Evolutionary conservation across 2,113 vertebrate genomes (phyloP), one percentile per base, ranked within the genome.

Genomic region (Orycteropus afer): DNA sequence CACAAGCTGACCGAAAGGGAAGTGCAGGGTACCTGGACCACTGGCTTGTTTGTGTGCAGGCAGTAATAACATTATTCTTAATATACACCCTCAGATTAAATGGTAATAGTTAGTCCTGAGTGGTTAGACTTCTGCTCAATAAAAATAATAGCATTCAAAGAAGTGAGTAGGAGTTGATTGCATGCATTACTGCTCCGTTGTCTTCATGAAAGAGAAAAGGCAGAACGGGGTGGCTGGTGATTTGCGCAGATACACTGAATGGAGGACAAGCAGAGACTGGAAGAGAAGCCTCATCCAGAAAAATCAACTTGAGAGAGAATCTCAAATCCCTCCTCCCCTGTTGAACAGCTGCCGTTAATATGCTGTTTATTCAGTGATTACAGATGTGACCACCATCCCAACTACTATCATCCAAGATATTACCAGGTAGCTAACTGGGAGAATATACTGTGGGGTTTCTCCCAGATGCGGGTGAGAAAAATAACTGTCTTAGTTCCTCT

Each of bases 111-210:
- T 86, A 87, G 40, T 93, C 95, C 93, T 93, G 14, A 87, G 57
- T 9, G 80, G 14, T 55, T 94, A 83, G 49, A 47, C 90, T 81
- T 94, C 92, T 93, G 3, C 14, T 94, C 47, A 94, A 12, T 95
- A 96, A 83, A 92, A 96, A 90, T 93, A 93, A 94, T 7, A 42
- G 9, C 1, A 91, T 97, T 97, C 93, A 95, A 96, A 88, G 0
- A 34, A 91, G 22, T 87, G 71, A 96, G 2, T 65, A 34, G 34
- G 89, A 89, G 79, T 83, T 95, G 29, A 94, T 51, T 45, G 1
- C 5, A 10, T 14, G 45, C 74, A 89, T n/a, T 84, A 79, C 15
- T 59, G 4, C 34, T 49, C 57, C 13, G 67, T 61, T 81, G 51
- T 53, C 71, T 86, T 89, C 5, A 2, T 18, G 86, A 82, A 34